Evolutionary conservation across 2,888 invertebrate species (phyloP).

Genomic region (Galeopsomyia nigrocyanea): DNA sequence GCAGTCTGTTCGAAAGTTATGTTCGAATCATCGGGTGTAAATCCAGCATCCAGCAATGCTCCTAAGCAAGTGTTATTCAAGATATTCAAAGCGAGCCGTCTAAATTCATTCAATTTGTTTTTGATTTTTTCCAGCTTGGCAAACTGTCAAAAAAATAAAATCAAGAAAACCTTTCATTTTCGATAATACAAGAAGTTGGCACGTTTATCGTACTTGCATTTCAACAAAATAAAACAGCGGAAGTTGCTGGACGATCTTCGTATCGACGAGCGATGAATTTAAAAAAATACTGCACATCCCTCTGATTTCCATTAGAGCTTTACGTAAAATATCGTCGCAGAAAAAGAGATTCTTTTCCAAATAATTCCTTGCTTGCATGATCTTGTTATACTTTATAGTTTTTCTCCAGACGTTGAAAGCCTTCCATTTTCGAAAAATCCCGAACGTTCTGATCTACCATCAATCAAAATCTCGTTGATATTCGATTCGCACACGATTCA

Average conservation of each 20-base stretch:
- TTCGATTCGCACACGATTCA: neutral
- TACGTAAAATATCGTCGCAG: constrained; percentile 79
- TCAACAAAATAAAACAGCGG: constrained; percentile 80
- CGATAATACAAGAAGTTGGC: neutral
- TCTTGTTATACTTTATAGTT: constrained; percentile 80
- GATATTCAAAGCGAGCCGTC: constrained; percentile 72
- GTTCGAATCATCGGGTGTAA: constrained; percentile 81
- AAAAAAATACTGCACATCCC: constrained; percentile 77
- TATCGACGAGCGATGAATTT: constrained; percentile 75
- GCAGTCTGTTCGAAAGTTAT: constrained; percentile 62
- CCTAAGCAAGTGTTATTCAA: constrained; percentile 81
- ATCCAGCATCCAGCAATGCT: constrained; percentile 82
- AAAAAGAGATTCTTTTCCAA: constrained; percentile 81
- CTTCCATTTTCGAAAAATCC: constrained; percentile 81
- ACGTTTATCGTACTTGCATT: constrained; percentile 72
- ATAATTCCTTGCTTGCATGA: constrained; percentile 72
- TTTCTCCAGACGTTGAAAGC: constrained; percentile 86
- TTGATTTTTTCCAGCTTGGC: constrained; percentile 69
- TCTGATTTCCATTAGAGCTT: constrained; percentile 80
- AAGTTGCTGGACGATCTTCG: constrained; percentile 69
- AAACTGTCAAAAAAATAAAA: constrained; percentile 59
- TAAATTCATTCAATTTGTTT: constrained; percentile 69
- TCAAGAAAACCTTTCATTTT: neutral
- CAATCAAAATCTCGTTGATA: constrained; percentile 4
- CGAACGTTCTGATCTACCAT: constrained; percentile 76